Base-by-base conservation (phyloP, 2,113 vertebrate genomes). In the Bubo scandiacus region DNA sequence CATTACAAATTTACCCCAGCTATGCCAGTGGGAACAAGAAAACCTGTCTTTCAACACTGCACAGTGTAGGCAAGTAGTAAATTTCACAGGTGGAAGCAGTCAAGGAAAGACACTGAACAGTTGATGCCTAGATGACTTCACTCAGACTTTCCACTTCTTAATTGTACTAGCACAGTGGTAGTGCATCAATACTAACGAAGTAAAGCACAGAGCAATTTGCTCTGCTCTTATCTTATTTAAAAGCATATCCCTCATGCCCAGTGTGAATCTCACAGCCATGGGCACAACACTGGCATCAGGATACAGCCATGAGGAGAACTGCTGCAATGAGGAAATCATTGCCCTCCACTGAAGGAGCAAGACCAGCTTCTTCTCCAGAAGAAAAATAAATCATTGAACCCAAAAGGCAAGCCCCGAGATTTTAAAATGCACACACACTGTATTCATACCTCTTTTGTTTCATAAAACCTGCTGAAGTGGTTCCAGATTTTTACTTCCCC, bases 251-350 rank as follows among this genome's bases (percentile, higher is more conserved):
- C 21, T 71, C 2, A 1, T 36, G 68, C 16, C 51, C 20, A 27
- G 13, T 2, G 8, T 55, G 23, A 43, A 61, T 54, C 19, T 78
- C 51, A 63, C 38, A 81, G 66, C 25, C 18, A 4, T 1, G 1
- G 42, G 38, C 51, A 88, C 42, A 23, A 23, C 55, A 70, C 3
- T 2, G 3, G 9, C 34, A 57, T 12, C 49, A 66, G 21, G 40
- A 19, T 30, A 65, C 0, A 3, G 51, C 5, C 66, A 54, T 0
- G 1, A n/a, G 5, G 5, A 6, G 19, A 91, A 47, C 25, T 32
- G 26, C 65, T 67, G 34, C 59, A 47, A 10, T 9, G 51, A 77
- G 20, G 21, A 90, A 81, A 80, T 10, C 40, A 80, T 2, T 2
- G 1, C 30, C 40, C 58, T 68, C 22, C 25, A n/a, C 15, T 12